Conservation (phyloP, 2,888 invertebrate species). For the Papilio elwesi region DNA sequence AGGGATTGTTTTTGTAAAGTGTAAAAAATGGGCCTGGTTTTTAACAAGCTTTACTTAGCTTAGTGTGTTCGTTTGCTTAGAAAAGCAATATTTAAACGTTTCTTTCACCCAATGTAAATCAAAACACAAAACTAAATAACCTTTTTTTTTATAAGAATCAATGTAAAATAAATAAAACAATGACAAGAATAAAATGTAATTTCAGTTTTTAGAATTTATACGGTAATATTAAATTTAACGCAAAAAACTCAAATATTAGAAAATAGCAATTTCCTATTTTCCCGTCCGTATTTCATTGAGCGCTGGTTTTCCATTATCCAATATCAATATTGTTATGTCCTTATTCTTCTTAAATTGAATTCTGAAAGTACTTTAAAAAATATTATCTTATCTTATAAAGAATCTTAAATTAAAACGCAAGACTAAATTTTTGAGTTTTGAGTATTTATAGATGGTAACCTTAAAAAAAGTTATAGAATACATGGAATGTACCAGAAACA, state of each 20-base stretch:
- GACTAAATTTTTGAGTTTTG: neutral
- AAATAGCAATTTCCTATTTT: slow-evolving; percentile 21
- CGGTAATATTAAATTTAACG: slow-evolving; percentile 9
- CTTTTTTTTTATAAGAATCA: too few species aligned
- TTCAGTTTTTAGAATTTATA: slow-evolving; percentile 3
- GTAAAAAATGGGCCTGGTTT: too few species aligned
- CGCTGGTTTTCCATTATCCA: slow-evolving; percentile 25
- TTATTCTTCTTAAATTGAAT: slow-evolving; percentile 23
- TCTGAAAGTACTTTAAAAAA: slow-evolving; percentile 19
- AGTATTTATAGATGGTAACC: too few species aligned
- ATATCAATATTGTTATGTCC: slow-evolving; percentile 27
- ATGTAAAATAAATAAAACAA: neutral
- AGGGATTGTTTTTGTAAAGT: too few species aligned
- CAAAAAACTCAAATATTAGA: slow-evolving; percentile 22
- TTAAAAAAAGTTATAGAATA: too few species aligned
- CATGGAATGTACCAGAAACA: too few species aligned
- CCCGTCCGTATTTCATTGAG: slow-evolving; percentile 23
- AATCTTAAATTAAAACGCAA: neutral
- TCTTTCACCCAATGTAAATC: too few species aligned
- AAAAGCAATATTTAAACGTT: too few species aligned
- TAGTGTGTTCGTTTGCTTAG: too few species aligned
- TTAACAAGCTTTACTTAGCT: too few species aligned
- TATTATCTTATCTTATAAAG: slow-evolving; percentile 2
- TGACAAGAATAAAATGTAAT: neutral
- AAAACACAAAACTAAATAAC: too few species aligned